Evolutionary conservation across 2,888 invertebrate species (phyloP).

Genomic region (Aphelenchoides bicaudatus): DNA sequence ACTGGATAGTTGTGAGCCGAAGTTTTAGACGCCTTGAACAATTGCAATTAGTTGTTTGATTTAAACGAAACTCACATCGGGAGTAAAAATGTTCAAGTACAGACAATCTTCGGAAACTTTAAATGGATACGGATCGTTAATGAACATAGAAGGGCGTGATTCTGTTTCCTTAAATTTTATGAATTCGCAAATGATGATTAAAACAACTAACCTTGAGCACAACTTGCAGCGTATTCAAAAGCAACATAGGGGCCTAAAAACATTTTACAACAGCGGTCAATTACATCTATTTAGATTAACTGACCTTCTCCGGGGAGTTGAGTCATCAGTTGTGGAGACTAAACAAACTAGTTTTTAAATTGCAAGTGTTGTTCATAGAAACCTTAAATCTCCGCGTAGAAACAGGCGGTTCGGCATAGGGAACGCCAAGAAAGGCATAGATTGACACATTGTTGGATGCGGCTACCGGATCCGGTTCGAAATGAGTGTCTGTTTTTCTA

Average conservation of each 20-base stretch:
- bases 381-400: constrained; percentile 69
- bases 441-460: constrained; percentile 68
- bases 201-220: too few relatives aligned
- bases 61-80: constrained; percentile 65
- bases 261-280: too few relatives aligned
- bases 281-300: too few relatives aligned
- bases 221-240: constrained; percentile 42
- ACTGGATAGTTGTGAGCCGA: constrained; percentile 62
- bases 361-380: not conserved
- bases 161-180: too few relatives aligned
- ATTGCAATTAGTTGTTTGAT: not conserved
- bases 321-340: constrained; percentile 40
- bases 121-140: constrained; percentile 62
- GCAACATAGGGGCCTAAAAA: constrained; percentile 49
- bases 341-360: not conserved
- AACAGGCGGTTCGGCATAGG: constrained; percentile 85
- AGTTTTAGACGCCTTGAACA: constrained; percentile 38
- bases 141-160: constrained; percentile 39
- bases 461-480: constrained; percentile 53
- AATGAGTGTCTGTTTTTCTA: constrained; percentile 24
- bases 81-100: constrained; percentile 85
- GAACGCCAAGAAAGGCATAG: constrained; percentile 77
- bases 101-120: constrained; percentile 91
- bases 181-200: too few relatives aligned
- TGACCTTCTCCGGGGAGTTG: constrained; percentile 51